Conservation (phyloP, 2,113 vertebrate species). For the Pithys albifrons region DNA sequence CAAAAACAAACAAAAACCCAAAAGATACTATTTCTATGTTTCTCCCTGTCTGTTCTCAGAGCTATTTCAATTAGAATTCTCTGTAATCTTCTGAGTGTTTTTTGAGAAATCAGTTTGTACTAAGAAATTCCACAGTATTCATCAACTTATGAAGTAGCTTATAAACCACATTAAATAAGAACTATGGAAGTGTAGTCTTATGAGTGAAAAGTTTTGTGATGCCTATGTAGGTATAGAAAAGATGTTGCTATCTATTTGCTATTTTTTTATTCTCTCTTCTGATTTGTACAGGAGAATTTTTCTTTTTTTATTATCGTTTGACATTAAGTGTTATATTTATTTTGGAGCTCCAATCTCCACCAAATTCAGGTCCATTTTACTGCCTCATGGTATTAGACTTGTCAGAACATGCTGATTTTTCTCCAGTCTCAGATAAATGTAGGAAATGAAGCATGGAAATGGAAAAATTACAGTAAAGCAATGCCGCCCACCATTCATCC, state of each 20-base stretch:
- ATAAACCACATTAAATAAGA: slow-evolving; percentile 8
- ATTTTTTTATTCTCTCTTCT: slow-evolving; percentile 79
- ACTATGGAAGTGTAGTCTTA: neutral
- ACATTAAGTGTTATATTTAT: slow-evolving; percentile 77
- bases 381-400: slow-evolving; percentile 62
- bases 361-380: slow-evolving; percentile 72
- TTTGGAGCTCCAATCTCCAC: slow-evolving; percentile 66
- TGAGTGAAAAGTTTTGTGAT: slow-evolving; percentile 61
- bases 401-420: slow-evolving; percentile 71
- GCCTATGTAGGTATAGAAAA: slow-evolving; percentile 65
- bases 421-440: slow-evolving; percentile 59
- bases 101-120: neutral
- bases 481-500: neutral
- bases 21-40: neutral
- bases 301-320: slow-evolving; percentile 73
- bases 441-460: slow-evolving; percentile 72
- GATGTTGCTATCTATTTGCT: slow-evolving; percentile 77
- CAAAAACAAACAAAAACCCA: neutral
- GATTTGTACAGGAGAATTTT: slow-evolving; percentile 82
- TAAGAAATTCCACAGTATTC: slow-evolving; percentile 1
- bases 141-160: neutral
- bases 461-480: slow-evolving; percentile 61
- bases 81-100: slow-evolving; percentile 23
- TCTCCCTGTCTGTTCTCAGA: neutral
- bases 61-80: neutral